Evolutionary conservation across 2,113 vertebrate species (phyloP).

Genomic region (Semicossyphus pulcher): DNA sequence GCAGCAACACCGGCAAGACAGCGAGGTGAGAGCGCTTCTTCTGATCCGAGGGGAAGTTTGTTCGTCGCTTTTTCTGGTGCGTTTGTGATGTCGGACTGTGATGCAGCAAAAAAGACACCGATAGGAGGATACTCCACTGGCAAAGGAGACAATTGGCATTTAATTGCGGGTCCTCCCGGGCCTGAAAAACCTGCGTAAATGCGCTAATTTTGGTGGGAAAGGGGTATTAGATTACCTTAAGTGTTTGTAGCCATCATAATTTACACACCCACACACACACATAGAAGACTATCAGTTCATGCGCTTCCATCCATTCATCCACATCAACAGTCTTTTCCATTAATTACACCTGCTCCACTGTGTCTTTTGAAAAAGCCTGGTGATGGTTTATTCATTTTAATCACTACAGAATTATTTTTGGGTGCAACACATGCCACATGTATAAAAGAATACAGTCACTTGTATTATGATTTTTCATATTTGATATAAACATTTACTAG

Average conservation of each 20-base stretch:
- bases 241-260: neutral
- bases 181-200: too few species aligned
- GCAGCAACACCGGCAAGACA: too few species aligned
- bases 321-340: conserved; percentile 9
- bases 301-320: neutral
- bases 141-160: too few species aligned
- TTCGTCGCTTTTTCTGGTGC: too few species aligned
- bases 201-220: too few species aligned
- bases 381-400: conserved; percentile 86
- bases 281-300: neutral
- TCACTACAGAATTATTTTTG: conserved; percentile 83
- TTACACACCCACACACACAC: neutral
- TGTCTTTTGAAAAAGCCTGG: conserved; percentile 83
- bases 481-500: conserved; percentile 84
- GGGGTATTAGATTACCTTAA: neutral
- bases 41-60: too few species aligned
- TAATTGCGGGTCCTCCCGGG: too few species aligned
- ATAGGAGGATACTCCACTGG: too few species aligned
- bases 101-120: too few species aligned
- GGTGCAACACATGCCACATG: conserved; percentile 88
- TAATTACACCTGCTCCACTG: conserved; percentile 42
- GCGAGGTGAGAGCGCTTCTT: too few species aligned
- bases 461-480: conserved; percentile 78
- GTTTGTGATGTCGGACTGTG: too few species aligned
- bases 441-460: conserved; percentile 85